Percentiles rank a stretch among this genome's conserved stretches.
phyloP scores from a whole-genome alignment of 2,113 vertebrate species.

The Helogale parvula region DNA sequence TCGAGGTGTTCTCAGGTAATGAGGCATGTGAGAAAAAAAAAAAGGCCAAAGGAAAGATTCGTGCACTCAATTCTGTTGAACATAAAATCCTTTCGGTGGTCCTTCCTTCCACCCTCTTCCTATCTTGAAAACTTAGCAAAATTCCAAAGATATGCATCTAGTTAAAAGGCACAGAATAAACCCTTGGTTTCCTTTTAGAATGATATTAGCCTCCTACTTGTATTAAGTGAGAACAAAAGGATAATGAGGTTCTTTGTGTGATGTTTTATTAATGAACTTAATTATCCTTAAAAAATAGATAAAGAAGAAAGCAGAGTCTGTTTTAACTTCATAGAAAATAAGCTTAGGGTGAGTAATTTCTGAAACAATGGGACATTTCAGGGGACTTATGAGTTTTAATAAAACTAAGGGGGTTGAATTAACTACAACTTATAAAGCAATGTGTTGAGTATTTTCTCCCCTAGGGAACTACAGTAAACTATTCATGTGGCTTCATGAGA shows the following conservation, averaged over 20 bases:
- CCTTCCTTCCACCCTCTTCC: not conserved
- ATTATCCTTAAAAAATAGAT: slow-evolving; percentile 65
- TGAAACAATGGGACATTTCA: slow-evolving; percentile 62
- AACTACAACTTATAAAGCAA: slow-evolving; percentile 23
- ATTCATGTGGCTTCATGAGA: not conserved
- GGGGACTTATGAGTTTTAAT: slow-evolving; percentile 50
- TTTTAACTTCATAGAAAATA: slow-evolving; percentile 60
- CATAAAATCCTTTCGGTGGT: not conserved
- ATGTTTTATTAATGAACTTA: slow-evolving; percentile 66
- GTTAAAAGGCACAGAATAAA: not conserved
- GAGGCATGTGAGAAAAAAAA: not conserved
- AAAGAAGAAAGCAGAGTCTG: slow-evolving; percentile 53
- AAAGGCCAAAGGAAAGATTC: not conserved
- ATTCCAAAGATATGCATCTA: slow-evolving; percentile 43
- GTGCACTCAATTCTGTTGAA: not conserved
- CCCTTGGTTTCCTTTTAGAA: not conserved
- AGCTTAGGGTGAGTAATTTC: slow-evolving; percentile 42
- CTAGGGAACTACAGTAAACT: not conserved
- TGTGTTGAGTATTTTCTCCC: not conserved
- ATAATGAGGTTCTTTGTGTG: slow-evolving; percentile 60
- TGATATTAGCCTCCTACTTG: slow-evolving; percentile 48
- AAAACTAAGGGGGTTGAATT: slow-evolving; percentile 53
- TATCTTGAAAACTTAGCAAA: slow-evolving; percentile 1
- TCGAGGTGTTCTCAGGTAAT: not conserved
- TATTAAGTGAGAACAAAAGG: not conserved